Evolutionary conservation across 2,888 invertebrate genomes (phyloP).

Genomic region (Julus scanicus): DNA sequence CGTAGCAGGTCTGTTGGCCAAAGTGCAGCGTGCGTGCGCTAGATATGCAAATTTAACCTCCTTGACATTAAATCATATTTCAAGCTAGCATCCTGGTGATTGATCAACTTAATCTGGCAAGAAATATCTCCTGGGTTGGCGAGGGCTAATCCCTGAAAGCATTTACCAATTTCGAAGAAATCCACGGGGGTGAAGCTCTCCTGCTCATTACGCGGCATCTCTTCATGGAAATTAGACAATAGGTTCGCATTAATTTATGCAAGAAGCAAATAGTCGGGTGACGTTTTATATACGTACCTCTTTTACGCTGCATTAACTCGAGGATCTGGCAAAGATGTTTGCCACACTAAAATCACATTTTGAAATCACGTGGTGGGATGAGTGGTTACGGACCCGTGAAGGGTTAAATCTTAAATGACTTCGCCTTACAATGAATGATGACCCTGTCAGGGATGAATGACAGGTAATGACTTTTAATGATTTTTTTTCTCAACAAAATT

Average conservation of each 20-base stretch:
- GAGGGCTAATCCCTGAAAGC: slow-evolving; percentile 5
- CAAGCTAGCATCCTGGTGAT: slow-evolving; percentile 15
- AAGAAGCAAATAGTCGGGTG: slow-evolving; percentile 24
- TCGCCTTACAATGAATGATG: background rate
- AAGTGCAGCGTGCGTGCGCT: background rate
- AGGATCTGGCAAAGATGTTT: background rate
- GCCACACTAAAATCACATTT: background rate
- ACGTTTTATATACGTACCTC: no score
- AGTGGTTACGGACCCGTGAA: background rate
- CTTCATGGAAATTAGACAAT: slow-evolving; percentile 20
- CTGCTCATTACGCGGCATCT: background rate
- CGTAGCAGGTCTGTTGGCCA: background rate
- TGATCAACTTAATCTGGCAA: slow-evolving; percentile 42
- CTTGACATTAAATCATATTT: background rate
- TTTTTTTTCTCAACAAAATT: slow-evolving; percentile 22
- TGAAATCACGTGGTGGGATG: background rate
- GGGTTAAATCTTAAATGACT: slow-evolving; percentile 29
- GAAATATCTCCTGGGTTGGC: slow-evolving; percentile 13
- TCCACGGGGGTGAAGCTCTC: no score
- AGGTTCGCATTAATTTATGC: slow-evolving; percentile 5
- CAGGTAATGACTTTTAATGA: slow-evolving; percentile 42
- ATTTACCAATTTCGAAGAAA: background rate
- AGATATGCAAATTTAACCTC: slow-evolving; percentile 22
- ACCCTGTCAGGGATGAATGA: slow-evolving; percentile 30
- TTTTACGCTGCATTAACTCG: background rate